Evolutionary conservation across 2,888 invertebrate genomes (phyloP).

Genomic region (Ceraclea dissimilis): DNA sequence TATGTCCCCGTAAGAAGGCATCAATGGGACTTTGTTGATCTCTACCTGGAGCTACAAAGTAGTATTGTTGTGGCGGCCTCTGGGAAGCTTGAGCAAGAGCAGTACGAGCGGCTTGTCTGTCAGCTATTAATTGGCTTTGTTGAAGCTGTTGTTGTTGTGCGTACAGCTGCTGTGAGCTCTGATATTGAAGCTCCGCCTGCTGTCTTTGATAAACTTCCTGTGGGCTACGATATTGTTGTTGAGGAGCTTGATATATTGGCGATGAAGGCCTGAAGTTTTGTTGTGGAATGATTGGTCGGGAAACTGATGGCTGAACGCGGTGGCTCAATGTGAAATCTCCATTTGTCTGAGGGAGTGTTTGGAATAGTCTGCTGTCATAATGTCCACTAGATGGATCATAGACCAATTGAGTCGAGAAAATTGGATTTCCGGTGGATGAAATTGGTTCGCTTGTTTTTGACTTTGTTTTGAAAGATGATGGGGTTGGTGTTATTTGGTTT

Average conservation of each 20-base stretch:
- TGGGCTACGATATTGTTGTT: slow-evolving; percentile 34
- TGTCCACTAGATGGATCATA: slow-evolving; percentile 70
- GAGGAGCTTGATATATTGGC: slow-evolving; percentile 42
- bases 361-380: slow-evolving; percentile 72
- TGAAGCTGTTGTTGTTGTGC: slow-evolving; percentile 62
- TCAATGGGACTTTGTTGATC: slow-evolving; percentile 63
- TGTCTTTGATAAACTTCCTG: slow-evolving; percentile 53
- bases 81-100: slow-evolving; percentile 31
- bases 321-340: slow-evolving; percentile 67
- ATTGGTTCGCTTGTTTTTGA: slow-evolving; percentile 36
- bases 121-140: slow-evolving; percentile 56
- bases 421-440: slow-evolving; percentile 50
- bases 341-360: slow-evolving; percentile 64
- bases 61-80: slow-evolving; percentile 39
- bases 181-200: slow-evolving; percentile 51
- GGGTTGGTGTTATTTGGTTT: slow-evolving; percentile 52
- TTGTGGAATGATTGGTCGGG: slow-evolving; percentile 42
- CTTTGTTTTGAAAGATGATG: slow-evolving; percentile 36
- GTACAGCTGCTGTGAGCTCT: slow-evolving; percentile 58
- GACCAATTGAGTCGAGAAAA: slow-evolving; percentile 70
- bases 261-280: slow-evolving; percentile 33
- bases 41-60: slow-evolving; percentile 50
- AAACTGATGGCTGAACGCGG: slow-evolving; percentile 67
- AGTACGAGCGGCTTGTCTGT: slow-evolving; percentile 49
- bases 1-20: slow-evolving; percentile 68